These are phyloP conservation scores for Propithecus coquereli DNA, from an alignment of 2,113 vertebrate species.

Conservation along the genomic window DNA sequence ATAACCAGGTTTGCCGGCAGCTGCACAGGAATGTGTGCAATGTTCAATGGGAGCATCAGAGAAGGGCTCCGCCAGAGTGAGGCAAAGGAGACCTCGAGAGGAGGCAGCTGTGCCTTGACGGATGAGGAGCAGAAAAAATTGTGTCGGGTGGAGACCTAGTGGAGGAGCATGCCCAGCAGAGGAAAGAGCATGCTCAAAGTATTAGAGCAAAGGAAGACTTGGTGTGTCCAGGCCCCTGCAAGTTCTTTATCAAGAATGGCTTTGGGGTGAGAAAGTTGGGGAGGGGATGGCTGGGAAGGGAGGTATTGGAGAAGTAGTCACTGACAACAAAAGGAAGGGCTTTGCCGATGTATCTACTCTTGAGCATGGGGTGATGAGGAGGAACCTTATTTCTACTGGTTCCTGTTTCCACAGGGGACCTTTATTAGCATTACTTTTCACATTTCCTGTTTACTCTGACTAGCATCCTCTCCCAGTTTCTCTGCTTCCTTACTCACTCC, in stretches of 20 bases:
- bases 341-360: neutral
- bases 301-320: neutral
- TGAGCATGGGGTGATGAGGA: neutral
- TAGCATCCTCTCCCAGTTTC: neutral
- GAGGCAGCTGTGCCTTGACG: neutral
- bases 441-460: neutral
- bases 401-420: neutral
- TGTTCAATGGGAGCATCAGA: fast-evolving
- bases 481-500: neutral
- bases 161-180: neutral
- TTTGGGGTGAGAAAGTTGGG: neutral
- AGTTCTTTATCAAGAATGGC: neutral
- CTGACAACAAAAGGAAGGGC: neutral
- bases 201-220: neutral
- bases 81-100: neutral
- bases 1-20: neutral
- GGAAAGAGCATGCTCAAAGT: neutral
- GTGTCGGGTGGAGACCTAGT: neutral
- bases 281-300: neutral
- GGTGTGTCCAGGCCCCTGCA: neutral
- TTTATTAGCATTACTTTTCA: neutral
- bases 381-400: neutral
- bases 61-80: neutral
- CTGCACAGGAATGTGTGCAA: fast-evolving
- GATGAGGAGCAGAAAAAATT: neutral